Evolutionary conservation across 1,140 invertebrate species (phyloP).

Genomic region (Hyles euphorbiae): DNA sequence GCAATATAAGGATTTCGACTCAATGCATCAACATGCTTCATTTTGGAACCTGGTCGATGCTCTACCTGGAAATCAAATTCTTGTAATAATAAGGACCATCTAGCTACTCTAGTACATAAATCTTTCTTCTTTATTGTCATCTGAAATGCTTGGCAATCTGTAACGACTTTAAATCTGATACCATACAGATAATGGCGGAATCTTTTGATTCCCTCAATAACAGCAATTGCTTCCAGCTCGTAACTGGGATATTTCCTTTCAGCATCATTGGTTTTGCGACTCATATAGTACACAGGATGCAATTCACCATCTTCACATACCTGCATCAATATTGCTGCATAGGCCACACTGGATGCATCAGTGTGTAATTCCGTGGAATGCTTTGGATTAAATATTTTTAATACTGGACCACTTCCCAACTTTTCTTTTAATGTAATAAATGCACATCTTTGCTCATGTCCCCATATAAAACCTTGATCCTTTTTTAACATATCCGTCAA

Average conservation of each 20-base stretch:
- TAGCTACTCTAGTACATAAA: slow-evolving; percentile 39
- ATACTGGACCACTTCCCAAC: slow-evolving; percentile 30
- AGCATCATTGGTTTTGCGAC: background rate
- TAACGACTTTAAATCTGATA: slow-evolving; percentile 21
- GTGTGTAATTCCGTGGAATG: slow-evolving; percentile 39
- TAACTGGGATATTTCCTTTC: background rate
- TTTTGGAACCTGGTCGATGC: slow-evolving; percentile 34
- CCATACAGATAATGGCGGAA: too few species aligned
- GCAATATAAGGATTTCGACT: slow-evolving; percentile 12
- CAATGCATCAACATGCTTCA: background rate
- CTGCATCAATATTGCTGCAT: slow-evolving; percentile 39
- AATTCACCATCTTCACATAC: slow-evolving; percentile 20
- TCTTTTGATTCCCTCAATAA: too few species aligned
- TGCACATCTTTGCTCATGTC: slow-evolving; percentile 20
- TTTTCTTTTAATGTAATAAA: slow-evolving; percentile 30
- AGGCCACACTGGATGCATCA: slow-evolving; percentile 31
- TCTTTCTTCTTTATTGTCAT: slow-evolving; percentile 57
- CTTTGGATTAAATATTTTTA: slow-evolving; percentile 34
- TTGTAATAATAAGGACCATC: slow-evolving; percentile 36
- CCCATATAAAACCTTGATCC: slow-evolving; percentile 19
- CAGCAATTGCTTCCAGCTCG: background rate
- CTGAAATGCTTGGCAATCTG: slow-evolving; percentile 52
- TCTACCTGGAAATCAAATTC: slow-evolving; percentile 30
- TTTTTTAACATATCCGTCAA: slow-evolving; percentile 23
- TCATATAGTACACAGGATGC: background rate